Base-by-base conservation (phyloP, 37 sponge, comb jelly and placozoan species). In the Amphimedon queenslandica region DNA sequence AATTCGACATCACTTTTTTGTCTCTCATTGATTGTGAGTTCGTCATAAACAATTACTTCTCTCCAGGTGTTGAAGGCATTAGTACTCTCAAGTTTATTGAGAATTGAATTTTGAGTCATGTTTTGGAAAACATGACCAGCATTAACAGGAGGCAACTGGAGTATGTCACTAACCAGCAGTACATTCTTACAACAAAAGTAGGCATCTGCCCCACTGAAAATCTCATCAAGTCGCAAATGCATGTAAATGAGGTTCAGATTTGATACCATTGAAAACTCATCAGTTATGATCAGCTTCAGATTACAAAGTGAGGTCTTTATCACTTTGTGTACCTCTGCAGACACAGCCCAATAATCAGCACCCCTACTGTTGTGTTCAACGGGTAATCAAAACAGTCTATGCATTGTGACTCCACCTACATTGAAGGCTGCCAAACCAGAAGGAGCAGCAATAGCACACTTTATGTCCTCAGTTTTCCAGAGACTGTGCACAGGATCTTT, bases 201-300 rank as follows among this genome's bases (percentile, higher is more conserved):
- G 1, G 63, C 51, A 47, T 71, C 65, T 39, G 29, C 10, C 77
- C 33, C 57, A n/a, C n/a, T n/a, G 55, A 86, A 80, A 23, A 86
- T 51, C 37, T 86, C 81, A 29, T 60, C 65, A 18, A 86, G 47
- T 21, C 87, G 41, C 36, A 86, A 37, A 53, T 86, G 80, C 18
- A 80, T 60, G 64, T 73, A 79, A 16, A 68, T 37, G 27, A 86
- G 42, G 42, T 78, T 77, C 27, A 82, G 51, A 42, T 60, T 83
- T 43, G 76, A 79, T 1, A 82, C 58, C 85, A 90, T 84, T 40
- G 81, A 80, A 6, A 90, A 74, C 47, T 90, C 79, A 53, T 90
- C 91, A 64, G 81, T 77, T 29, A 90, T 77, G 33, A 90, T 35
- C 33, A 80, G 24, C 28, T 71, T 71, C 3, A 80, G 57, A 33